Base-by-base conservation (phyloP, 2,113 vertebrate genomes). In the Festucalex cinctus region DNA sequence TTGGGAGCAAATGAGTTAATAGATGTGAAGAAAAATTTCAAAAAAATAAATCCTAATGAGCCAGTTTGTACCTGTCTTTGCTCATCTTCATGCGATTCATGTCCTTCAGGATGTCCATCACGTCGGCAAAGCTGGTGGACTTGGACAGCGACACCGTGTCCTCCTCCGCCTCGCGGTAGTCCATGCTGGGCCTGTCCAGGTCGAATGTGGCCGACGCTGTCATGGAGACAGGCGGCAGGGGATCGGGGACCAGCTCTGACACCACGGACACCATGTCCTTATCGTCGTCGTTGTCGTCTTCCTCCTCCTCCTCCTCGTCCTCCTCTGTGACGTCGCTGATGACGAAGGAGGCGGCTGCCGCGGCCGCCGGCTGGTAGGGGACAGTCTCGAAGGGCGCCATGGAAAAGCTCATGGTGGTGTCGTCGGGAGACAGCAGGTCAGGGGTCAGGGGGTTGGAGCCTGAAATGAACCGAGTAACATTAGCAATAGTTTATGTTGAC, bases 51-150 rank as follows among this genome's bases (percentile, higher is more conserved):
- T 39, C n/a, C 7, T 22, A 36, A 37, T 12, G 12, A 17, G 28
- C 6, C 20, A 32, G 26, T 37, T 4, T 26, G 2, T 41, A 98
- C 97, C 95, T 89, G 73, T 99, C 95, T 87, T 96, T 96, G 89
- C 93, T 98, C 91, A 97, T 94, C 86, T 96, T 98, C 93, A 98
- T 96, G 80, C 95, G 93, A 60, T 98, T 98, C 85, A 99, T 98
- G 85, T 99, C 97, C 78, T 96, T 99, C 63, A 99, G 89, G 65
- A 99, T 99, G 68, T 98, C 97, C 95, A 96, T 98, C 86, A 99
- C 97, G 67, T 99, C 97, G 0, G 97, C 97, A 74, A 98, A 99
- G 76, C 97, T 99, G 85, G 96, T 99, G 87, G 97, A 98, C 88
- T 99, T 99, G 20, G 97, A 99, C 0, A 99, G 93, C 0, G 95